Conservation (phyloP, 2,113 vertebrate genomes). For the Eptesicus fuscus region DNA sequence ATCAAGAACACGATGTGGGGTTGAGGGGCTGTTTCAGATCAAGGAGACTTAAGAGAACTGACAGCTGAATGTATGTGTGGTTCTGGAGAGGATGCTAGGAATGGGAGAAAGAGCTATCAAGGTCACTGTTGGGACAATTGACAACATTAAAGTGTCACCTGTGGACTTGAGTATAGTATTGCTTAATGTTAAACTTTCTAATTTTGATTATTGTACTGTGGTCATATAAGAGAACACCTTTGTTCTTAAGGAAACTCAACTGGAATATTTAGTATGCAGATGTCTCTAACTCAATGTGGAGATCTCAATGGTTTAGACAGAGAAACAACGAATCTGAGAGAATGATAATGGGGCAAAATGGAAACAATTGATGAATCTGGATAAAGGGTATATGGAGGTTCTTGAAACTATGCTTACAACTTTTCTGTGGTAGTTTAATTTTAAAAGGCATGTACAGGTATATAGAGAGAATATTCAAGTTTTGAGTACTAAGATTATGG, state of each 20-base stretch:
- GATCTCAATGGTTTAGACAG: background rate
- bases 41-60: background rate
- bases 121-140: background rate
- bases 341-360: background rate
- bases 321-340: background rate
- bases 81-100: background rate
- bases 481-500: background rate
- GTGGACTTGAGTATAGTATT: background rate
- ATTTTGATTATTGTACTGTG: background rate
- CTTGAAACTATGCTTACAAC: background rate
- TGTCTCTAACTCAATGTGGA: background rate
- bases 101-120: background rate
- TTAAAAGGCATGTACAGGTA: background rate
- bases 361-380: background rate
- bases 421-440: background rate
- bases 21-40: background rate
- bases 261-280: background rate
- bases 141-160: background rate
- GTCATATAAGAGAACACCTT: background rate
- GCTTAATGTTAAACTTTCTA: background rate
- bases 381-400: background rate
- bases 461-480: background rate
- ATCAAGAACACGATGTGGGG: background rate
- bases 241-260: background rate
- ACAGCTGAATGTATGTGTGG: background rate